A percentile compares a stretch with the other conserved stretches of the same genome.
Conservation (phyloP, 2,888 invertebrate species). For the Xiphydria camelus region DNA sequence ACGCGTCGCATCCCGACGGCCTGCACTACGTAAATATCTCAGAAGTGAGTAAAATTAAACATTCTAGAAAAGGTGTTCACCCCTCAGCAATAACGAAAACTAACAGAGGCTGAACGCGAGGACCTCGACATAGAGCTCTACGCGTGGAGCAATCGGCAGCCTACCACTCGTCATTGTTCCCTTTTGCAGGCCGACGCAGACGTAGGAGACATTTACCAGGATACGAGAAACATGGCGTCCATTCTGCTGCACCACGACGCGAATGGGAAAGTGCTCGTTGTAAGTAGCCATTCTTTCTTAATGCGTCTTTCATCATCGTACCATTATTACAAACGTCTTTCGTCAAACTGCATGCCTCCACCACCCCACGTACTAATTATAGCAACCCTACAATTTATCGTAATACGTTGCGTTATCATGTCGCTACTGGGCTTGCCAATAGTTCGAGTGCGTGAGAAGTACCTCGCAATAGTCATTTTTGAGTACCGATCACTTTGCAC, state of each 20-base stretch:
- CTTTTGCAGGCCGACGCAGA: conserved; percentile 64
- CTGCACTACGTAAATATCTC: conserved; percentile 78
- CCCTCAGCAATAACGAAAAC: too few relatives aligned
- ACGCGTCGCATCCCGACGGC: conserved; percentile 76
- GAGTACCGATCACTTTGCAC: too few relatives aligned
- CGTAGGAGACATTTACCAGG: conserved; percentile 86
- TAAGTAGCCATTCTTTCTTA: conserved; percentile 62
- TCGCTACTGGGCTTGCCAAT: conserved; percentile 6
- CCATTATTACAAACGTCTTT: conserved; percentile 28
- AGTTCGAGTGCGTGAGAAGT: conserved; percentile 2
- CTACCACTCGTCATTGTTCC: too few relatives aligned
- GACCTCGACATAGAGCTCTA: too few relatives aligned
- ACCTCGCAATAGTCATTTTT: too few relatives aligned
- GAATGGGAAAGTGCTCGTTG: conserved; percentile 82
- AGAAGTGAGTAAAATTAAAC: conserved; percentile 67
- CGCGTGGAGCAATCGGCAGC: too few relatives aligned
- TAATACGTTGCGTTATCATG: conserved; percentile 17
- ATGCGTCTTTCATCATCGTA: conserved; percentile 40
- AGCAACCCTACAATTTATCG: conserved; percentile 24
- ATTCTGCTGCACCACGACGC: conserved; percentile 81
- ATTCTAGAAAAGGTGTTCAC: too few relatives aligned
- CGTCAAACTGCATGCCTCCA: too few relatives aligned
- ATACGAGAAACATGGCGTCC: conserved; percentile 83
- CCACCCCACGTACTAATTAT: conserved; percentile 40
- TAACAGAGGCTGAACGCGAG: too few relatives aligned